Base-by-base conservation (phyloP, 1,140 invertebrate genomes). In the Zelostemma sp. region DNA sequence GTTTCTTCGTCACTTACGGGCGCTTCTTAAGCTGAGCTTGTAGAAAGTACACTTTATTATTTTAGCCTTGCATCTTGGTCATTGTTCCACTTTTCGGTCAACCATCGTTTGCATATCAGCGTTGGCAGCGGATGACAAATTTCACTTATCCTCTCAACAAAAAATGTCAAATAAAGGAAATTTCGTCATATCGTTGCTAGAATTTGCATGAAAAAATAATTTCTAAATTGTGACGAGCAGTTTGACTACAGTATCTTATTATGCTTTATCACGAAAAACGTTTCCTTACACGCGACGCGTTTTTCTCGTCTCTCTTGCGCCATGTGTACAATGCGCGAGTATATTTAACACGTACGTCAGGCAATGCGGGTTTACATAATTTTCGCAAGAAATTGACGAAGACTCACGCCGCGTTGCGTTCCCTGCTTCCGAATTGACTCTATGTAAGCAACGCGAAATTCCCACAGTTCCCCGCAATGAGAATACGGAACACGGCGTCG, bases 1-100 rank as follows among this genome's bases (percentile, higher is more conserved):
- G 48, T 65, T 65, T 65, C 50, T 46, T 59, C 33, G 58, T 61
- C 43, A 33, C 65, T 72, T 68, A 70, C 69, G 66, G 66, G 33
- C 48, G 28, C 43, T 35, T 63, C 60, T 63, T 48, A 41, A 25
- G 21, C 8, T 25, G 21, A 48, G 49, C 43, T 41, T 57, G 61
- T 80, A 81, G 80, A 84, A 84, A 82, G 80, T 82, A 78, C 60
- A 67, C 57, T 55, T 76, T 78, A 83, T 80, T 78, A 80, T 77
- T 77, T 76, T 75, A 81, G 73, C 72, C 78, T 82, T 82, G 78
- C 78, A 82, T 80, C 80, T 75, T 80, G 79, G 76, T 74, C 78
- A 70, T 73, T 58, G 80, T 82, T 68, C 82, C 64, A 84, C 78
- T 84, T 83, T 71, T 45, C 60, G 66, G 66, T 68, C 72, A 67